Percentiles rank a stretch among this genome's conserved stretches.
Evolutionary conservation across 1,140 invertebrate genomes (phyloP).

Genomic region (Drosophila grimshawi): DNA sequence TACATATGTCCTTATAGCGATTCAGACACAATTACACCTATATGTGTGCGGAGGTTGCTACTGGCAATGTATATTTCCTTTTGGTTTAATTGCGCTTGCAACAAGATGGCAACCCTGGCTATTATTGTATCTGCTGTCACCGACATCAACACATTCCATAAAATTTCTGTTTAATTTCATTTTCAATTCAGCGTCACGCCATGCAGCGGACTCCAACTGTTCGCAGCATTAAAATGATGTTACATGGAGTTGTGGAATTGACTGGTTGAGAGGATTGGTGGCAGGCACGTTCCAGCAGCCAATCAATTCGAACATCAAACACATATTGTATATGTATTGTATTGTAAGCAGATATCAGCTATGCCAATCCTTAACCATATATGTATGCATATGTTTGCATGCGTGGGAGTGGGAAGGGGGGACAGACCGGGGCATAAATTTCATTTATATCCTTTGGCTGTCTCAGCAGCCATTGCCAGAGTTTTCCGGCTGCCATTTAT

Average conservation of each 20-base stretch:
- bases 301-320: conserved; percentile 70
- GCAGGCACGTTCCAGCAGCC: conserved; percentile 57
- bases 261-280: neutral
- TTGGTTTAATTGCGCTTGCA: conserved; percentile 73
- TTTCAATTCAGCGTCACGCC: conserved; percentile 71
- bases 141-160: conserved; percentile 42
- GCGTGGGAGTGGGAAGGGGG: neutral
- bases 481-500: conserved; percentile 54
- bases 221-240: conserved; percentile 27
- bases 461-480: conserved; percentile 22
- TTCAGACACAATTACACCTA: conserved; percentile 56
- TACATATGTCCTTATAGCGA: conserved; percentile 24
- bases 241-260: neutral
- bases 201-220: conserved; percentile 39
- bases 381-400: conserved; percentile 6
- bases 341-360: conserved; percentile 30
- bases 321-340: neutral
- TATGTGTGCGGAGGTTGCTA: conserved; percentile 33
- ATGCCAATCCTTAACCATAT: conserved; percentile 23
- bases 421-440: conserved; percentile 35
- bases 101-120: conserved; percentile 49
- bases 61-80: conserved; percentile 57
- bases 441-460: conserved; percentile 51
- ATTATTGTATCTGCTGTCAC: conserved; percentile 13
- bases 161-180: conserved; percentile 77